phyloP scores from a whole-genome alignment of 2,797 vertebrate species.

The Notamacropus eugenii region DNA sequence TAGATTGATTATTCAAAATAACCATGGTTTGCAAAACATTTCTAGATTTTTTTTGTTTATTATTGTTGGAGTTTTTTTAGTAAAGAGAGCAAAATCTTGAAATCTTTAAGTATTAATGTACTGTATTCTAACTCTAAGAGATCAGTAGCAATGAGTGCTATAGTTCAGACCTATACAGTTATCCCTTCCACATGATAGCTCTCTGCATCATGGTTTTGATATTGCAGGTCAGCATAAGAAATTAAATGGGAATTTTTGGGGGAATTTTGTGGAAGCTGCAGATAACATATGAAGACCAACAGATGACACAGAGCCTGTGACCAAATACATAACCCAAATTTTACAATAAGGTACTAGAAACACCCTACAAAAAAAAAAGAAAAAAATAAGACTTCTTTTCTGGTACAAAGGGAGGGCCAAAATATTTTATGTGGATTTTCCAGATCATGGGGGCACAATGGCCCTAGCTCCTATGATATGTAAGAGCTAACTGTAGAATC shows the following conservation, averaged over 20 bases:
- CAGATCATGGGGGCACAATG: not conserved
- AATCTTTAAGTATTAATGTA: not conserved
- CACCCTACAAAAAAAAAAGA: not conserved
- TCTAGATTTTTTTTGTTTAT: not conserved
- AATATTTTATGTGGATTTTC: not conserved
- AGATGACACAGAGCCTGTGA: not conserved
- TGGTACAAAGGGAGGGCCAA: not conserved
- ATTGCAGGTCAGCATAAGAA: not conserved
- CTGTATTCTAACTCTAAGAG: not conserved
- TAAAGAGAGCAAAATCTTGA: not conserved
- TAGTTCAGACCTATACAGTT: not conserved
- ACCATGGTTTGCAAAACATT: not conserved
- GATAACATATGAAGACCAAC: not conserved
- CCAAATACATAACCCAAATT: not conserved
- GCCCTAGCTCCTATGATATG: not conserved
- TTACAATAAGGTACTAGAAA: not conserved
- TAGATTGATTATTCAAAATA: not conserved
- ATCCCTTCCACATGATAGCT: not conserved
- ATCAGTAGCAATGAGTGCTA: not conserved
- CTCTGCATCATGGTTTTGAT: not conserved
- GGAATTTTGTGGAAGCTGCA: not conserved
- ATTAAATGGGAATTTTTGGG: not conserved
- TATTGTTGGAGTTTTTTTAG: not conserved
- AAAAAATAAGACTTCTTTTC: not conserved
- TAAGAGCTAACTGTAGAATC: not conserved